phyloP scores from a whole-genome alignment of 2,113 vertebrate genomes.

The Trematocara macrostoma region DNA sequence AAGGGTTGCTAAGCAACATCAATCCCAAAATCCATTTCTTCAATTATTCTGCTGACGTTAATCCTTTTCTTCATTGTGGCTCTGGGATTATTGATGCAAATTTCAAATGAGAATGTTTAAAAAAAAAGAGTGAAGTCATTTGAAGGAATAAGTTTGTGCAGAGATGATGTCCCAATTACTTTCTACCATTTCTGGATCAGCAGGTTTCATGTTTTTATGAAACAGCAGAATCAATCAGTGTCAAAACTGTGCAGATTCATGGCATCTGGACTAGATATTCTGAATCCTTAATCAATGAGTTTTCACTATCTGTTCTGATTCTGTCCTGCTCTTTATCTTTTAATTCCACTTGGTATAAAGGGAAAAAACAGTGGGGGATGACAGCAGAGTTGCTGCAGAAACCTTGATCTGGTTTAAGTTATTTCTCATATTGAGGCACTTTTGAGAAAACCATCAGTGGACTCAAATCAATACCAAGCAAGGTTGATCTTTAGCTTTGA shows the following conservation, averaged over 20 bases:
- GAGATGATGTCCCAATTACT: slow-evolving; percentile 9
- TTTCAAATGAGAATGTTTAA: slow-evolving; percentile 17
- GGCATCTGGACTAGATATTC: neutral
- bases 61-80: slow-evolving; percentile 34
- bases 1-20: slow-evolving; percentile 41
- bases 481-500: slow-evolving; percentile 12
- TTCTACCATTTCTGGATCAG: neutral
- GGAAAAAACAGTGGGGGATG: neutral
- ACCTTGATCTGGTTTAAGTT: neutral
- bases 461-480: slow-evolving; percentile 19
- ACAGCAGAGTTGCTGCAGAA: neutral
- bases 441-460: neutral
- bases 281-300: neutral
- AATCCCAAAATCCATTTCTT: slow-evolving; percentile 31
- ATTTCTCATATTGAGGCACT: neutral
- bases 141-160: neutral
- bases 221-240: neutral
- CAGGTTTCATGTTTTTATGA: neutral
- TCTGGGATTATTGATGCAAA: slow-evolving; percentile 41
- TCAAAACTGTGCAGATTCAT: neutral
- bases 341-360: neutral
- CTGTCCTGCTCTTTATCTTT: neutral
- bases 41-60: slow-evolving; percentile 31
- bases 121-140: neutral
- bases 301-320: neutral